phyloP scores from a whole-genome alignment of 2,797 vertebrate species.

The Lutjanus campechanus region DNA sequence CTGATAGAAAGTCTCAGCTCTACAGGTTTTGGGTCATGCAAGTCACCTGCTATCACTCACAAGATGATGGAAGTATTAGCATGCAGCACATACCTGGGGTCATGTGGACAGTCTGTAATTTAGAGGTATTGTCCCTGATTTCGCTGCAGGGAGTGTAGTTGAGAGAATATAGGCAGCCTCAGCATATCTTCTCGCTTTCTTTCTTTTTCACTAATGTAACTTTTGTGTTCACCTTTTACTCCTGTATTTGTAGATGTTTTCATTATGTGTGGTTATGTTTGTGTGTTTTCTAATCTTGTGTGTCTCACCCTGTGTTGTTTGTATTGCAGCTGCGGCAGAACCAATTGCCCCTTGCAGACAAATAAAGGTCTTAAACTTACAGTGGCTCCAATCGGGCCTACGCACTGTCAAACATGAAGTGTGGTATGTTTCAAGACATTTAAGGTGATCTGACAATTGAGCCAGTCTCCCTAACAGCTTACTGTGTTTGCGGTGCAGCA shows the following conservation, averaged over 20 bases:
- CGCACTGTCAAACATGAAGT: neutral
- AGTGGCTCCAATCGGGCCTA: neutral
- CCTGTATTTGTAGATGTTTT: too few relatives aligned
- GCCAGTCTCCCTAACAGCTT: constrained; percentile 1
- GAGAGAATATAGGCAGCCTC: too few relatives aligned
- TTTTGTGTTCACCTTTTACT: too few relatives aligned
- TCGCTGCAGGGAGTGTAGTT: neutral
- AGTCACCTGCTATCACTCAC: neutral
- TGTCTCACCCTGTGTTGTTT: too few relatives aligned
- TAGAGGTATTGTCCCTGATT: neutral
- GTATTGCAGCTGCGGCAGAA: too few relatives aligned
- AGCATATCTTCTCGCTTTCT: too few relatives aligned
- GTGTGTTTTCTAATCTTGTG: too few relatives aligned
- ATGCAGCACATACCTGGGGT: neutral
- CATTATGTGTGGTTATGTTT: too few relatives aligned
- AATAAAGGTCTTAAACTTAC: neutral
- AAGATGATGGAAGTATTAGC: neutral
- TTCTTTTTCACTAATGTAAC: too few relatives aligned
- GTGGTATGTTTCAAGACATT: constrained; percentile 6
- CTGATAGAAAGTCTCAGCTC: neutral
- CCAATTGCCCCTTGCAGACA: too few relatives aligned
- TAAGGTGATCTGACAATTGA: neutral
- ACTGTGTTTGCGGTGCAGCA: constrained; percentile 13
- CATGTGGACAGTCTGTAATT: neutral
- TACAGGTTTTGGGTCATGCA: neutral